Conservation (phyloP, 1,140 invertebrate genomes). For the Eriosoma lanigerum region DNA sequence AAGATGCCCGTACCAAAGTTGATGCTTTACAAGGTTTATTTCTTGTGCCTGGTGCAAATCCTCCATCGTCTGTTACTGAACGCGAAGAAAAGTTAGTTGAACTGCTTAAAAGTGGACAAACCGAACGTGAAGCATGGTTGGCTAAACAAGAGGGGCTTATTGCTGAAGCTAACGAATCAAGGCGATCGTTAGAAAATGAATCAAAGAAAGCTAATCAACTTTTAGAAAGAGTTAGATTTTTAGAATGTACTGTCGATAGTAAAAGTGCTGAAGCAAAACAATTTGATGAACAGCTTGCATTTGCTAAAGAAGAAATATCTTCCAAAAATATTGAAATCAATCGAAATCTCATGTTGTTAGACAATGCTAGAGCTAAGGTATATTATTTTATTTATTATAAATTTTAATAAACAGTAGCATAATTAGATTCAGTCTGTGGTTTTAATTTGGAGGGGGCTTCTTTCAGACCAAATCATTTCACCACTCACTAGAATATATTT, state of each 20-base stretch:
- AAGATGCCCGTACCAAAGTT: slow-evolving; percentile 75
- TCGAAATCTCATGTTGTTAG: slow-evolving; percentile 73
- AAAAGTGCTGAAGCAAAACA: slow-evolving; percentile 71
- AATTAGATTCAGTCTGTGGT: no score
- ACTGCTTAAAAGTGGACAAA: slow-evolving; percentile 80
- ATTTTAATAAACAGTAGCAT: no score
- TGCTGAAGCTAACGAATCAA: slow-evolving; percentile 64
- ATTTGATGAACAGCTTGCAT: slow-evolving; percentile 70
- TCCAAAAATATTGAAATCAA: slow-evolving; percentile 72
- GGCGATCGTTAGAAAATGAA: slow-evolving; percentile 61
- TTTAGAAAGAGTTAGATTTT: slow-evolving; percentile 63
- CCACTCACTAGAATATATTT: no score
- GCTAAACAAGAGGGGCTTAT: slow-evolving; percentile 79
- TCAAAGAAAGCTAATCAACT: slow-evolving; percentile 66
- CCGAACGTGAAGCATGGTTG: slow-evolving; percentile 71
- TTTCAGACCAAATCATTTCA: no score
- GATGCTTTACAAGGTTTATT: slow-evolving; percentile 73
- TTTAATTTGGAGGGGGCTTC: no score
- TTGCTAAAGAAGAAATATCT: slow-evolving; percentile 66
- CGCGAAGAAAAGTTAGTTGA: slow-evolving; percentile 82
- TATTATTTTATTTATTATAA: background rate
- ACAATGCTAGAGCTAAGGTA: slow-evolving; percentile 75
- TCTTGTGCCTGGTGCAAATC: slow-evolving; percentile 61
- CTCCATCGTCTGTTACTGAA: slow-evolving; percentile 65
- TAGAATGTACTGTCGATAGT: slow-evolving; percentile 73